Base-by-base conservation (phyloP, 2,113 vertebrate genomes). In the Cinclus cinclus region DNA sequence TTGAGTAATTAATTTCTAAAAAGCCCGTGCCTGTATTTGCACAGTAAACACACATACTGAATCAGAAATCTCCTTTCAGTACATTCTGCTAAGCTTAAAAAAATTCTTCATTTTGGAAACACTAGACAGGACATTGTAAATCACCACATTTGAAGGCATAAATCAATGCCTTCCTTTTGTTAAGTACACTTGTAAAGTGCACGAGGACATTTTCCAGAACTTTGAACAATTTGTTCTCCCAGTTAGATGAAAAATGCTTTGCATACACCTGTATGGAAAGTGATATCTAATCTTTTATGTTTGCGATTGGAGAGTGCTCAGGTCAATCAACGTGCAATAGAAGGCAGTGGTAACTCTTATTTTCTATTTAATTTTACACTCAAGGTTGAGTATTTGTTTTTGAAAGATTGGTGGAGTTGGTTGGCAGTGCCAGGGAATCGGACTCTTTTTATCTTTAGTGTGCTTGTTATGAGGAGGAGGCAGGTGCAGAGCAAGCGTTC, bases 211-310 rank as follows among this genome's bases (percentile, higher is more conserved):
- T 97, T 96, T 89, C 74, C 86, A 93, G 94, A 96, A 90, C 83
- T 85, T 95, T 93, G 90, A 96, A 95, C 90, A 78, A 83, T 63
- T 94, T 68, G 15, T 16, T 82, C 97, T 96, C 82, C 70, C 12
- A 35, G 92, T 31, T 39, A 90, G 75, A 92, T 1, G 0, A 96
- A 83, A 97, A 97, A 94, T 89, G 89, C 70, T 89, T 95, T 96
- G 96, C 96, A 96, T 96, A 95, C 97, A 98, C 97, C 97, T 98
- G 97, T 91, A 93, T 87, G 96, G 94, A 97, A 98, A 98, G 90
- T 12, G 92, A 96, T 96, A 97, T 96, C 90, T 97, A 96, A 97
- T 95, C 95, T 97, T 96, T 95, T 95, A 91, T 87, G 95, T 78
- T 97, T 82, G 12, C 83, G 9, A 83, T 82, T 97, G 94, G 95